Evolutionary conservation across 2,888 invertebrate genomes (phyloP), one percentile per base, ranked within the genome.

Genomic region (Polydrusus cervinus): DNA sequence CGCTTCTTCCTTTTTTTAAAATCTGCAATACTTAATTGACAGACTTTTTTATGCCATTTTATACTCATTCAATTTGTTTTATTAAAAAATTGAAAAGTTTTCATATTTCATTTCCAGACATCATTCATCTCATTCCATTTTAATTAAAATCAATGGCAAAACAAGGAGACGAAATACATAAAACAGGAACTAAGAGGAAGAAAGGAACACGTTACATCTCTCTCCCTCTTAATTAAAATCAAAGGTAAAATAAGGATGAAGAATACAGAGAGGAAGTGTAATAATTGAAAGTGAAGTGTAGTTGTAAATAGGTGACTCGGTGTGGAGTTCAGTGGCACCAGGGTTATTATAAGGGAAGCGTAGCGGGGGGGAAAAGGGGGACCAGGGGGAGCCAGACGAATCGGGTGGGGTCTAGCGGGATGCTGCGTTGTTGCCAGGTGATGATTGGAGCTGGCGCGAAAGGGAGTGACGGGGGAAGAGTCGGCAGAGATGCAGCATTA

Each of bases 231-330:
- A 55, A 34, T 55, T 34, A 34, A 55, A 34, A 30, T 55, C 14
- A 10, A n/a, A 14, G 13, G 34, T 9, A 55, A 34, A 55, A 55
- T n/a, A 34, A 55, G 34, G 55, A 55, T 34, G 14, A 7, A 55
- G 34, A 14, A 30, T 34, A 55, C 55, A 67, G 78, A 78, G 79
- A 78, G 78, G 79, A 80, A 80, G 79, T 79, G 47, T 57, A 66
- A 53, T 71, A 82, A 82, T 81, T 81, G 82, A 81, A 81, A 81
- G 81, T 83, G 81, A 82, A 83, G 82, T 80, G 81, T 79, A 78
- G 78, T 79, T 79, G 81, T 83, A 83, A 83, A 83, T 83, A 82
- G 83, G 82, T 83, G 83, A 83, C 77, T 83, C 82, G 80, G 81
- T 10, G 34, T 82, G 77, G 81, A 82, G 83, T 83, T 83, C 83